phyloP scores from a whole-genome alignment of 2,797 vertebrate genomes.

The Podarcis siculus region DNA sequence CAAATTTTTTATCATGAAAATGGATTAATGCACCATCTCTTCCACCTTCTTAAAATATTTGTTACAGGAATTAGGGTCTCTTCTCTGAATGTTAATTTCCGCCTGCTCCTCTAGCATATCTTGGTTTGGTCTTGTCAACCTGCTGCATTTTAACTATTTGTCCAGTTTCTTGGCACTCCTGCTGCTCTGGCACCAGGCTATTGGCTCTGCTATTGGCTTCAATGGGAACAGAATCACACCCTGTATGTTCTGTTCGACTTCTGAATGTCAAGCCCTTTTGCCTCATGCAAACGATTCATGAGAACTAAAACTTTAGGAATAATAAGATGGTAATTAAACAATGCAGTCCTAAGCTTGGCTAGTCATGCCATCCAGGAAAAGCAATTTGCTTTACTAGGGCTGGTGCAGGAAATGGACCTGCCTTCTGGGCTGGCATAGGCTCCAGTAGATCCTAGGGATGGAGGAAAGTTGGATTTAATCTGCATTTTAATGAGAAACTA shows the following conservation, averaged over 20 bases:
- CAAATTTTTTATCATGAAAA: constrained; percentile 37
- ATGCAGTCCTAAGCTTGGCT: no score
- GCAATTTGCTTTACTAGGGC: no score
- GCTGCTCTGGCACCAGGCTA: neutral
- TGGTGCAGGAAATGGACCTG: no score
- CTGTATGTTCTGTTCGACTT: constrained; percentile 7
- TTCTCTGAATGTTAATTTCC: constrained; percentile 37
- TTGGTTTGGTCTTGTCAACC: constrained; percentile 26
- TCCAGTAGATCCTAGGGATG: no score
- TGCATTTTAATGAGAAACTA: no score
- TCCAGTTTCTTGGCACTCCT: constrained; percentile 6
- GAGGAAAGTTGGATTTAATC: no score
- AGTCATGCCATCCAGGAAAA: no score
- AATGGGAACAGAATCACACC: neutral
- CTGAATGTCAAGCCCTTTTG: constrained; percentile 25
- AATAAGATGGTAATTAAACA: constrained; percentile 47
- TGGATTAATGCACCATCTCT: constrained; percentile 18
- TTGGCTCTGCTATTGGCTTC: neutral
- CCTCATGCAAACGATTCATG: constrained; percentile 24
- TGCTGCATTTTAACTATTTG: constrained; percentile 35
- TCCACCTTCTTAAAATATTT: constrained; percentile 27
- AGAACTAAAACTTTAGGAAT: constrained; percentile 19
- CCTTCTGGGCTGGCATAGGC: no score
- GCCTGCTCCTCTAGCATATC: neutral
- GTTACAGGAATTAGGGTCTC: constrained; percentile 15